Evolutionary conservation across 2,888 invertebrate genomes (phyloP), one percentile per base, ranked within the genome.

Genomic region (Acanthosoma haemorrhoidale): DNA sequence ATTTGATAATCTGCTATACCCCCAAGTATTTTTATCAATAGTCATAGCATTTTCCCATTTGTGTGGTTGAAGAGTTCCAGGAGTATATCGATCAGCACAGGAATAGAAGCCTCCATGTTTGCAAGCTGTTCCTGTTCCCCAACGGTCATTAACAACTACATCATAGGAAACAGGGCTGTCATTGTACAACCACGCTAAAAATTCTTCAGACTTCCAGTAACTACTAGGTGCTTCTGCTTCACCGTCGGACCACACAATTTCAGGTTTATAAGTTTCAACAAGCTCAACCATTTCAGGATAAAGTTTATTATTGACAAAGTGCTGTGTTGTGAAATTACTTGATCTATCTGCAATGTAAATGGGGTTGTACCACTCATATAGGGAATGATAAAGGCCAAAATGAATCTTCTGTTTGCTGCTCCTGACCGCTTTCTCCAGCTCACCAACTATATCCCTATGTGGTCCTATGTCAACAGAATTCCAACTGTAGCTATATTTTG

Each of bases 41-140:
- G 96, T 94, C 85, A 96, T 90, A 18, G 91, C 91, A 79, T 96
- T 96, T 80, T 97, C 97, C 95, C 96, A 98, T 81, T 98, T 98
- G 77, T 92, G 93, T 39, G 13, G 18, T 29, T 41, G 39, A n/a
- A 36, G 16, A 70, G 77, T 79, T 84, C 91, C 90, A 77, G 91
- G 91, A 81, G 90, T 90, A 77, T 84, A 93, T 76, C 92, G 85
- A 80, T 97, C 96, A 1, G 82, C 80, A 78, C 94, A 94, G 18
- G 92, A 95, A 76, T 86, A 89, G 79, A 90, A 94, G 76, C 90
- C 96, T 2, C 96, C 96, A 80, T 97, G 96, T 74, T 88, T 83
- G 73, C 96, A 96, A 2, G 86, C 81, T 3, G 86, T 88, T 5
- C 85, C 88, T 6, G 80, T 83, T 0, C 97, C 96, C 96, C 96